Conservation (phyloP, 2,888 invertebrate species). For the Eucera pruinosa region DNA sequence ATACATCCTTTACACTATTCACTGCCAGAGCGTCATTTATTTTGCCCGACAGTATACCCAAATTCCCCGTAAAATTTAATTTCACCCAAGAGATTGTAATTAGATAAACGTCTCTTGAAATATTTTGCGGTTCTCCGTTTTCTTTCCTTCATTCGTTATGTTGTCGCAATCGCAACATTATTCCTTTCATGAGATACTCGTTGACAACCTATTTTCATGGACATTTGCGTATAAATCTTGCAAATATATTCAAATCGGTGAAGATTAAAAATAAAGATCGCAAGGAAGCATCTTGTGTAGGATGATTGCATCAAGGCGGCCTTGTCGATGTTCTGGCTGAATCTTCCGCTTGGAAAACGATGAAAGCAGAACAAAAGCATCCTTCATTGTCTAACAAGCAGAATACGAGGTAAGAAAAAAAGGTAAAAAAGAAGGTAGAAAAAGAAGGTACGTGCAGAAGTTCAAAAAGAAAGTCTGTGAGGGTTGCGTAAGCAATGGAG, state of each 20-base stretch:
- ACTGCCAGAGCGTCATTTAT: neutral
- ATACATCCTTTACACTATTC: too few species aligned
- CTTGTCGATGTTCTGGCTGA: slow-evolving; percentile 8
- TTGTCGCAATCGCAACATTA: neutral
- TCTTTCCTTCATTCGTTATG: neutral
- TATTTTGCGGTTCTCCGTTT: neutral
- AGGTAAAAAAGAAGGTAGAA: neutral
- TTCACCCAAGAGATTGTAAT: neutral
- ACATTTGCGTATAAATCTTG: slow-evolving; percentile 34
- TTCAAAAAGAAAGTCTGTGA: slow-evolving; percentile 66
- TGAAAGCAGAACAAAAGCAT: neutral
- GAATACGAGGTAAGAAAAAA: neutral
- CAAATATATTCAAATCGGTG: slow-evolving; percentile 42
- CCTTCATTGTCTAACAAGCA: slow-evolving; percentile 14
- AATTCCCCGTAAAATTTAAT: neutral
- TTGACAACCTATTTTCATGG: slow-evolving; percentile 6
- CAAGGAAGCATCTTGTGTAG: neutral
- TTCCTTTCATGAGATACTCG: neutral
- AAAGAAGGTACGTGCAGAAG: slow-evolving; percentile 32
- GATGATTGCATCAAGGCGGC: slow-evolving; percentile 24
- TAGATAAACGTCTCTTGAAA: neutral
- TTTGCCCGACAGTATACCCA: neutral
- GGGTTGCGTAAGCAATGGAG: slow-evolving; percentile 61
- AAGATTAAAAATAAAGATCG: slow-evolving; percentile 30
- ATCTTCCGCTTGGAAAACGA: neutral